Conservation (phyloP, 1,140 invertebrate species). For the Globodera ellingtonae region DNA sequence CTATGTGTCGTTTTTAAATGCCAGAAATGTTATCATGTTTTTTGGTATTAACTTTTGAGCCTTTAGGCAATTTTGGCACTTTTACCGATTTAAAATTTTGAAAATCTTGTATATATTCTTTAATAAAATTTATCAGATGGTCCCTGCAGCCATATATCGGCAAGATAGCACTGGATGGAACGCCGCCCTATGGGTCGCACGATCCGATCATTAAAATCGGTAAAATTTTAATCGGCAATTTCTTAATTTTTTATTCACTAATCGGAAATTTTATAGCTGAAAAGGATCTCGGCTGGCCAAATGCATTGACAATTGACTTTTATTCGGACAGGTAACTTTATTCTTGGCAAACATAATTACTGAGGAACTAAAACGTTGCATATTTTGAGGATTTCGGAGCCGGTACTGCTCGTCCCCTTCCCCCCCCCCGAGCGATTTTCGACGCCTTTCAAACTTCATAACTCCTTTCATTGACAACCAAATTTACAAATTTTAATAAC, state of each 20-base stretch:
- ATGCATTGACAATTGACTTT: slow-evolving; percentile 93
- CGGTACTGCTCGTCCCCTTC: too few species aligned
- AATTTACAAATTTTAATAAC: too few species aligned
- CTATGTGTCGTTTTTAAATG: too few species aligned
- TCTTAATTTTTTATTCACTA: slow-evolving; percentile 1
- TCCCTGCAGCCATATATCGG: slow-evolving; percentile 86
- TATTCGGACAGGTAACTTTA: slow-evolving; percentile 77
- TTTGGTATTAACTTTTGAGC: too few species aligned
- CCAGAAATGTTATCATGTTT: too few species aligned
- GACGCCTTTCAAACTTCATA: too few species aligned
- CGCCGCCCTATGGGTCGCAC: slow-evolving; percentile 83
- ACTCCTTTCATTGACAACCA: too few species aligned
- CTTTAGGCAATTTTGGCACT: too few species aligned
- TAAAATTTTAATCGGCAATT: background rate
- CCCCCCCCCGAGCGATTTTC: too few species aligned
- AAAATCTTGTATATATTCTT: too few species aligned
- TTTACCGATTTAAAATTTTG: too few species aligned
- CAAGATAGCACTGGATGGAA: slow-evolving; percentile 95
- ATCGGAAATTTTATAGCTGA: slow-evolving; percentile 69
- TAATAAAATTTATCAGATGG: background rate
- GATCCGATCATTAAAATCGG: slow-evolving; percentile 69
- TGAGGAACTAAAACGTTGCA: background rate
- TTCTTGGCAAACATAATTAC: background rate
- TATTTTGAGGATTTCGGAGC: too few species aligned
- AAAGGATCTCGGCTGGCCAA: slow-evolving; percentile 94